Conservation (phyloP, 2,888 invertebrate genomes). For the Morpho achilles region DNA sequence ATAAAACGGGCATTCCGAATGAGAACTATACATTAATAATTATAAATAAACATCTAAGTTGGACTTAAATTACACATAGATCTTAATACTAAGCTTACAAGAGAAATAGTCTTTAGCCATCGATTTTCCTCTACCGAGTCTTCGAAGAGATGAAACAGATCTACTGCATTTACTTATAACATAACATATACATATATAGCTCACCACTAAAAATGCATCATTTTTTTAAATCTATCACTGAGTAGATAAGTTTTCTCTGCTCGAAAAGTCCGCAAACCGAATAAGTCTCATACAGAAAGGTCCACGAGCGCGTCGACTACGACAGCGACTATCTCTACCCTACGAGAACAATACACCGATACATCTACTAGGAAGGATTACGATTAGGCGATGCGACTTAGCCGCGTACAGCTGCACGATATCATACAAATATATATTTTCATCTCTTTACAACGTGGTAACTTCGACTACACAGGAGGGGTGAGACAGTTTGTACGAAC, state of each 20-base stretch:
- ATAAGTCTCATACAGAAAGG: constrained; percentile 57
- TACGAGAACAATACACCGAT: constrained; percentile 51
- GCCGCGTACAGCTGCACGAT: constrained; percentile 73
- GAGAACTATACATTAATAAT: constrained; percentile 66
- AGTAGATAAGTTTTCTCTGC: constrained; percentile 76
- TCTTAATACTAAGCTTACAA: constrained; percentile 61
- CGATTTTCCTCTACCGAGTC: constrained; percentile 70
- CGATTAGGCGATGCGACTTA: constrained; percentile 64
- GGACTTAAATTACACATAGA: constrained; percentile 65
- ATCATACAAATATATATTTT: constrained; percentile 62
- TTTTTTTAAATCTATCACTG: constrained; percentile 69
- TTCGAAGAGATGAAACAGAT: constrained; percentile 79
- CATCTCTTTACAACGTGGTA: constrained; percentile 74
- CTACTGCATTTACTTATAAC: constrained; percentile 64
- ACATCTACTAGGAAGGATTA: constrained; percentile 72
- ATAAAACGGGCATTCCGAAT: constrained; percentile 63
- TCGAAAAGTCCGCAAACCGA: constrained; percentile 75
- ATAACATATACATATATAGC: constrained; percentile 68
- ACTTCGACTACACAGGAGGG: constrained; percentile 64
- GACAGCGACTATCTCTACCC: constrained; percentile 41
- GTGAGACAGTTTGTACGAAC: constrained; percentile 65
- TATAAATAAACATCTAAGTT: constrained; percentile 74
- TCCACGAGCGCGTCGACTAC: constrained; percentile 35
- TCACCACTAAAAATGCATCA: constrained; percentile 77
- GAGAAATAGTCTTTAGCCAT: constrained; percentile 74